Evolutionary conservation across 2,113 vertebrate species (phyloP).

Genomic region (Cheirogaleus medius): DNA sequence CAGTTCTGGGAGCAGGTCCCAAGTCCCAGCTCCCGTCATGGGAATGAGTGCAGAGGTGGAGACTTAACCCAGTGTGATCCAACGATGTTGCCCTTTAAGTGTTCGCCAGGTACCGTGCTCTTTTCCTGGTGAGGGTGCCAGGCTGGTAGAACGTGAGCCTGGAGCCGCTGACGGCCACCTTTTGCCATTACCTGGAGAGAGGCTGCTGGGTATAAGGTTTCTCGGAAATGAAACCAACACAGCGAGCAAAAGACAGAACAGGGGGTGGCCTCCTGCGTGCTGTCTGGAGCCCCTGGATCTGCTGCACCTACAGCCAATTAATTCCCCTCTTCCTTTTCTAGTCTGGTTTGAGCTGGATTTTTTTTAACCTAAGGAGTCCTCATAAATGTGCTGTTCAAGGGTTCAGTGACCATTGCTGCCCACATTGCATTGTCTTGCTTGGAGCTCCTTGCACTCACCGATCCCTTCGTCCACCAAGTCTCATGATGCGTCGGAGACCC

Average conservation of each 20-base stretch:
- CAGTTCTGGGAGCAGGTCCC: not conserved
- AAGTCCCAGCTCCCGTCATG: not conserved
- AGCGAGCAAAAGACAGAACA: not conserved
- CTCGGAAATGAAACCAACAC: not conserved
- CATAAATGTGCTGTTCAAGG: too few species aligned
- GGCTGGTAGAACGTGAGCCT: too few species aligned
- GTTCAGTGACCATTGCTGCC: not conserved
- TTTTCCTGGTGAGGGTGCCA: not conserved
- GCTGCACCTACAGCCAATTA: not conserved
- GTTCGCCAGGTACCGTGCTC: rapidly evolving
- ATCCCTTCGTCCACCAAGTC: not conserved
- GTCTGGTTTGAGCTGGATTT: not conserved
- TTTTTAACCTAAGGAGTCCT: not conserved
- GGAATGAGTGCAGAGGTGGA: not conserved
- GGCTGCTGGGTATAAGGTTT: not conserved
- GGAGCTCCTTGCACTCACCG: rapidly evolving
- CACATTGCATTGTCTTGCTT: rapidly evolving
- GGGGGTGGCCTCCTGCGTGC: too few species aligned
- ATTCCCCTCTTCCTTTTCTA: not conserved
- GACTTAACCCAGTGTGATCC: rapidly evolving
- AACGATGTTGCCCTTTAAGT: rapidly evolving
- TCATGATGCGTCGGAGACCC: rapidly evolving
- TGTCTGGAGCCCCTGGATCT: not conserved
- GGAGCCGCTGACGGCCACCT: not conserved
- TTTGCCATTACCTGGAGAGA: rapidly evolving